These are phyloP conservation scores for Corythornis leucogaster DNA, from an alignment of 2,797 vertebrate species.

Conservation along the genomic window DNA sequence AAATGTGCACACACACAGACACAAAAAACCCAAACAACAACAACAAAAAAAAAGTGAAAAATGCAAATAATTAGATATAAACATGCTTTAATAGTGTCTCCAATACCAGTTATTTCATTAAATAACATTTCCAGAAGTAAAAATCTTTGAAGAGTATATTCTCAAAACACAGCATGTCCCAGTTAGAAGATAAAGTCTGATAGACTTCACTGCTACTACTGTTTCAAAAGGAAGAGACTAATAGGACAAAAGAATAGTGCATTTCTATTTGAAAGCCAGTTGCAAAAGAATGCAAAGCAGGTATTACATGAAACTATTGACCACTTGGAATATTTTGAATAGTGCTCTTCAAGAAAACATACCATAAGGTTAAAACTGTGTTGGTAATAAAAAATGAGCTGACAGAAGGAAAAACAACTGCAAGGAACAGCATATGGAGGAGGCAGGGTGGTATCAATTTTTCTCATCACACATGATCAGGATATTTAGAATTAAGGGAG, in stretches of 20 bases:
- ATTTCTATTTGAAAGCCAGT: background rate
- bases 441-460: background rate
- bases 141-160: background rate
- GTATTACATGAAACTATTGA: background rate
- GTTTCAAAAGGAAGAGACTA: background rate
- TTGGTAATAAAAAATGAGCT: background rate
- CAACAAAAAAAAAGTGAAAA: background rate
- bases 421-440: background rate
- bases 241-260: background rate
- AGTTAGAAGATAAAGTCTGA: background rate
- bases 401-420: background rate
- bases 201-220: background rate
- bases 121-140: background rate
- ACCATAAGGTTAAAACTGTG: background rate
- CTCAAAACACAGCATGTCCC: background rate
- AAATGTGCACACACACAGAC: background rate
- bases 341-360: background rate
- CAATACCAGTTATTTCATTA: background rate
- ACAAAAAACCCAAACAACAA: no score
- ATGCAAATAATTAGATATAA: background rate
- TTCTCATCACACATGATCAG: background rate
- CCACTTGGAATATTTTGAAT: background rate
- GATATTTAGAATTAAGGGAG: background rate
- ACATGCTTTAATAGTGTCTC: background rate
- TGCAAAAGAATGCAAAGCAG: background rate